Evolutionary conservation across 2,888 invertebrate species (phyloP), one percentile per base, ranked within the genome.

Genomic region (Chesias legatella): DNA sequence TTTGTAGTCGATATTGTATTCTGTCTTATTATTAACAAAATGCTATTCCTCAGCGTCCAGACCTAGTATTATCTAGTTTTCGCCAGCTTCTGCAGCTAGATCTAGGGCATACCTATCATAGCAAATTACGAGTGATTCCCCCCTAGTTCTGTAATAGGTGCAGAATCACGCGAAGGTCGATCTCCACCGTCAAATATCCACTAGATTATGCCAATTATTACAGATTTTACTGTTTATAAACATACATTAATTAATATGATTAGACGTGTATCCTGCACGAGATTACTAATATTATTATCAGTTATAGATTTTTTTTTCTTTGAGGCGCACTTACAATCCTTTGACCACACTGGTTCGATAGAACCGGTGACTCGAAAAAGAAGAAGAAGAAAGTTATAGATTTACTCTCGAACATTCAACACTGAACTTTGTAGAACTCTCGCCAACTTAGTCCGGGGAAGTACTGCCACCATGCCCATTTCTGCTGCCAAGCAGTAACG

Each of bases 151-250:
- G 13, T 33, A 29, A 29, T 29, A 25, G 10, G 30, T 10, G 8
- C 10, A 10, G 29, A 42, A 33, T 9, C 51, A 53, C 50, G 48
- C 47, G 41, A 55, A 48, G 52, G 48, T 40, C 42, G 33, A n/a
- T 26, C 10, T 7, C 28, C 27, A 32, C 8, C 28, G 22, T 27
- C 30, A 7, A 40, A 42, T 41, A 43, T 30, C 40, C 26, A 37
- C 28, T 35, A 31, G 35, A 46, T 46, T 41, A 28, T 20, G 10
- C 25, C 13, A 32, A 50, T 52, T 46, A 50, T 29, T 10, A 8
- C 26, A 38, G 32, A 43, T 43, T 35, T 34, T 26, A 42, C 23
- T 25, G 30, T 31, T 43, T 45, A 10, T 34, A n/a, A 9, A 26
- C n/a, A 26, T 29, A 10, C 10, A 31, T 41, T 37, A 35, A 40